Evolutionary conservation across 2,888 invertebrate genomes (phyloP), one percentile per base, ranked within the genome.

Genomic region (Pheosia tremula): DNA sequence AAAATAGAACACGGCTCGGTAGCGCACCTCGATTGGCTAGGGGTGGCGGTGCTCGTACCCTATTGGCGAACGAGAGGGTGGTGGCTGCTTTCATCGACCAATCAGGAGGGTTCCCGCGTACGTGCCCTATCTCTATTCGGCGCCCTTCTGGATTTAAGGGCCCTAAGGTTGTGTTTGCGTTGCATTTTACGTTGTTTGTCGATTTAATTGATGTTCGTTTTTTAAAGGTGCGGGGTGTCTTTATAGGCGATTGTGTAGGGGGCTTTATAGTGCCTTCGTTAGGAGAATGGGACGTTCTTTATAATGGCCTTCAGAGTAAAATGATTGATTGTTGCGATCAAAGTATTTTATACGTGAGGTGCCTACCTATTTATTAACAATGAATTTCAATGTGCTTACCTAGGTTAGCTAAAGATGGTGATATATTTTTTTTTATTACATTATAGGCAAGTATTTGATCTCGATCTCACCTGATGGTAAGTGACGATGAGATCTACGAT

Each of bases 181-280:
- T 87, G 92, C 92, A 84, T 90, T 91, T 89, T 86, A 81, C 65
- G 74, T 85, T 93, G 92, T 93, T 93, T 93, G 92, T 86, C 85
- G 79, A 84, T 82, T 86, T 89, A 89, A 89, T 89, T 88, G 89
- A 88, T 89, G 87, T 84, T 83, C 84, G 81, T 82, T 86, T 87
- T 86, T 84, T 84, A 78, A 81, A 83, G 74, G 56, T 43, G n/a
- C 71, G 81, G 71, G 73, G 74, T 70, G 74, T 24, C 24, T 24
- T 24, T 24, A 24, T 24, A 24, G 24, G 24, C 24, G 24, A 24
- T 24, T 2, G 24, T 24, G 24, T 58, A 72, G 66, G 41, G 39
- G 43, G 24, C 4, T 24, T 56, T 56, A 45, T 11, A 56, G 45
- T 56, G 56, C 45, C 56, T 43, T 56, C 56, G 45, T 57, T 43